phyloP scores from a whole-genome alignment of 2,888 invertebrate species.

The Apamea monoglypha region DNA sequence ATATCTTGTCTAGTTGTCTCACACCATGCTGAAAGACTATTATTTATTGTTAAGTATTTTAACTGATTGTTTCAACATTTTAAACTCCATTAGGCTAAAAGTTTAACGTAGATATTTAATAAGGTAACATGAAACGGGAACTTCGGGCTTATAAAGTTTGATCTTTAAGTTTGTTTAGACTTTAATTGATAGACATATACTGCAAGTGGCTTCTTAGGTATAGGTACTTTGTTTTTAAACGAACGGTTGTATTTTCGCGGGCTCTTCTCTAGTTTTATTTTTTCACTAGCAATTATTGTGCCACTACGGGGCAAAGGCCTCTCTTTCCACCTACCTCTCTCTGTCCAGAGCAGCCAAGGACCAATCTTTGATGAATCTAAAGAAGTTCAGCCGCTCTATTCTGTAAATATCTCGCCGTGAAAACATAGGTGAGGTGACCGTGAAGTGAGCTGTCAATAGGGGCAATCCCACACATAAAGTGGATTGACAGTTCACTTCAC shows the following conservation, averaged over 20 bases:
- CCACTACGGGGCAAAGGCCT: neutral
- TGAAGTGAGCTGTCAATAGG: too few relatives aligned
- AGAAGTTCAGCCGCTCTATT: neutral
- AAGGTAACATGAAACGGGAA: constrained; percentile 26
- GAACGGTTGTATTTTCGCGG: constrained; percentile 16
- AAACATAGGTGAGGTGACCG: too few relatives aligned
- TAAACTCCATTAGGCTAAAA: constrained; percentile 15
- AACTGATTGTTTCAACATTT: constrained; percentile 29
- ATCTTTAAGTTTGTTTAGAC: constrained; percentile 33
- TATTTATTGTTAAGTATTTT: constrained; percentile 12
- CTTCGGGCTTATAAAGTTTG: constrained; percentile 29
- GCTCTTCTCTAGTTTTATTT: neutral
- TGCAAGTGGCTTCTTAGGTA: neutral
- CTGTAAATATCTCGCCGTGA: too few relatives aligned
- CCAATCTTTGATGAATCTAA: neutral
- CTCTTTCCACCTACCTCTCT: too few relatives aligned
- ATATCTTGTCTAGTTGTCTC: neutral
- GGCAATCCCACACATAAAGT: too few relatives aligned
- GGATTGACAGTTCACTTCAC: too few relatives aligned
- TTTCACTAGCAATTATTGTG: neutral
- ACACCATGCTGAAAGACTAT: neutral
- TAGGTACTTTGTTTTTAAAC: constrained; percentile 10
- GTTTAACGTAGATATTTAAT: constrained; percentile 26
- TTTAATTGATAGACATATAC: constrained; percentile 36
- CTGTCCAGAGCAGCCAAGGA: neutral